Base-by-base conservation (phyloP, 1,140 invertebrate species). In the Saccostrea cuccullata region DNA sequence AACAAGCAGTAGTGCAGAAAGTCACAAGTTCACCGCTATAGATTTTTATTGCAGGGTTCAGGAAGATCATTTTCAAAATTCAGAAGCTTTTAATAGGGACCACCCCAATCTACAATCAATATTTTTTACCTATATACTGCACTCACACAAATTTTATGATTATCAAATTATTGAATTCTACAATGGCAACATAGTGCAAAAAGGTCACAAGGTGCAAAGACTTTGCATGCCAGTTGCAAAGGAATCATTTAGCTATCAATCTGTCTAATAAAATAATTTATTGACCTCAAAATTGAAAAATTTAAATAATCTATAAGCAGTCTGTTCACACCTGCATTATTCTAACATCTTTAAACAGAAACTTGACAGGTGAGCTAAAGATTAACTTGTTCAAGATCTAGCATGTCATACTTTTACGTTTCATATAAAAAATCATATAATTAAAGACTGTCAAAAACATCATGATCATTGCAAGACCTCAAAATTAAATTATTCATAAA, bases 401-500 rank as follows among this genome's bases (percentile, higher is more conserved):
- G 58, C 58, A 64, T 64, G 58, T 64, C 58, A 64, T 64, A 60
- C 9, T 13, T 15, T 60, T 13, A 60, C 58, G 2, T 47, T 47
- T 47, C 9, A 47, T 9, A 47, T 6, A 47, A 47, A 9, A 47
- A 47, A 47, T 36, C 30, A 36, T 47, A 47, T 47, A 3, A 77
- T 36, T 77, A 36, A 77, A 30, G 26, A 30, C 15, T 36, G 26
- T 77, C 26, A 77, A 77, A 36, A 77, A 77, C 13, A 77, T 30
- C 26, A 77, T 77, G 26, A 77, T 77, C 26, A 36, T 77, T 30
- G 15, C 23, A 77, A 15, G 4, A 77, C 26, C 15, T 30, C 26
- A 77, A 36, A 36, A 77, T 77, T 9, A 11, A 77, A 30, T 77
- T 77, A 77, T 77, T 77, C 70, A 77, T 30, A 36, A 4, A 77